Conservation (phyloP, 2,888 invertebrate genomes). For the Synergus itoensis region DNA sequence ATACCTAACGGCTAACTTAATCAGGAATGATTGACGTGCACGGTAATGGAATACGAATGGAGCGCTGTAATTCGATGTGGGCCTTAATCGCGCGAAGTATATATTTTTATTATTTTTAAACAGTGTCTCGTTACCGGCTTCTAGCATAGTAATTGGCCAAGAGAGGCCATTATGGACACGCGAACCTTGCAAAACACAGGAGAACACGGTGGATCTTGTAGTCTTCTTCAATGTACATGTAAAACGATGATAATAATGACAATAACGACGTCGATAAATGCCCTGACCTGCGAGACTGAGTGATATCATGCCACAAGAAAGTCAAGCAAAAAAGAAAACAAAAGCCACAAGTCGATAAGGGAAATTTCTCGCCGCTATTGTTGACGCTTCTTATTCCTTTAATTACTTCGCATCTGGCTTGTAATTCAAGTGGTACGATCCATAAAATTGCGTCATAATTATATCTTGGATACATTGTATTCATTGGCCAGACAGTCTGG, state of each 20-base stretch:
- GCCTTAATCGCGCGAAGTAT: slow-evolving; percentile 37
- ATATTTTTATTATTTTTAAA: slow-evolving; percentile 40
- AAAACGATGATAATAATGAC: slow-evolving; percentile 38
- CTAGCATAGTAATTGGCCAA: slow-evolving; percentile 40
- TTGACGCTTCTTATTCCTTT: slow-evolving; percentile 15
- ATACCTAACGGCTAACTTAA: slow-evolving; percentile 24
- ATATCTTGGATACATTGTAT: slow-evolving; percentile 4
- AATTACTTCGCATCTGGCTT: slow-evolving; percentile 9
- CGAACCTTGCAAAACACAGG: slow-evolving; percentile 39
- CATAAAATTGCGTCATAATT: slow-evolving; percentile 5
- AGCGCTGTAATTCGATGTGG: slow-evolving; percentile 31
- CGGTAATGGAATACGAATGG: slow-evolving; percentile 39
- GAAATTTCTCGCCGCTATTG: not conserved
- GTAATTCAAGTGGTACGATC: slow-evolving; percentile 8
- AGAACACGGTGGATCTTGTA: slow-evolving; percentile 26
- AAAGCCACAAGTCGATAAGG: slow-evolving; percentile 10
- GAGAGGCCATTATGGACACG: slow-evolving; percentile 33
- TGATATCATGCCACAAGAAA: slow-evolving; percentile 24
- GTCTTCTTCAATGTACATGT: slow-evolving; percentile 23
- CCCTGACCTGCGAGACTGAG: slow-evolving; percentile 23
- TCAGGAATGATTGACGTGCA: slow-evolving; percentile 34
- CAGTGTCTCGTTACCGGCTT: slow-evolving; percentile 40
- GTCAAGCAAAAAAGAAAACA: not conserved
- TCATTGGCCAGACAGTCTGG: not conserved
- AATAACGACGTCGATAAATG: slow-evolving; percentile 34